A percentile compares a stretch with the other conserved stretches of the same genome.
phyloP scores from a whole-genome alignment of 2,888 invertebrate species.

The Gerris lacustris region DNA sequence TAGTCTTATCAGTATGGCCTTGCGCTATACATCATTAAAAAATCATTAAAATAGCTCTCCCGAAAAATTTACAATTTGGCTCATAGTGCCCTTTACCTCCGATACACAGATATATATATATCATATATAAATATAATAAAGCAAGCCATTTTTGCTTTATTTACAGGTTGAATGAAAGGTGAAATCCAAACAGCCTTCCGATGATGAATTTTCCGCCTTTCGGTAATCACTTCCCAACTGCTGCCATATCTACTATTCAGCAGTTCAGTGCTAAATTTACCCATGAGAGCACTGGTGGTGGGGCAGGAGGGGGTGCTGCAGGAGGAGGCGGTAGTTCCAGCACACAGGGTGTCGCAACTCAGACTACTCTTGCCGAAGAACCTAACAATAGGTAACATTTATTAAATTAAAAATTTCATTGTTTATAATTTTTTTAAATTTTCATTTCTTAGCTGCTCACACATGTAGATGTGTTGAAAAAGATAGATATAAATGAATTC shows the following conservation, averaged over 20 bases:
- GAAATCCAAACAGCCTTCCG: neutral
- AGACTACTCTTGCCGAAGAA: conserved; percentile 7
- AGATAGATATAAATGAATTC: too few relatives aligned
- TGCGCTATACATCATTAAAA: too few relatives aligned
- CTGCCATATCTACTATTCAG: conserved; percentile 65
- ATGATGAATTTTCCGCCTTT: conserved; percentile 77
- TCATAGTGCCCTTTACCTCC: too few relatives aligned
- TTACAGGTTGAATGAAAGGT: neutral
- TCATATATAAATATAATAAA: too few relatives aligned
- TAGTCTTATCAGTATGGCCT: too few relatives aligned
- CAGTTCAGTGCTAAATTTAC: conserved; percentile 67
- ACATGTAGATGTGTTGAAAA: too few relatives aligned
- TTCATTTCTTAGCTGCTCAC: too few relatives aligned
- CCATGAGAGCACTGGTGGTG: conserved; percentile 36
- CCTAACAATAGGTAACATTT: neutral
- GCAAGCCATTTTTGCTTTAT: neutral
- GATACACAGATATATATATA: too few relatives aligned
- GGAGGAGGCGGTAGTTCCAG: conserved; percentile 7
- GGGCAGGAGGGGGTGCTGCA: conserved; percentile 11
- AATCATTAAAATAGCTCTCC: too few relatives aligned
- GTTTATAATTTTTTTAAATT: too few relatives aligned
- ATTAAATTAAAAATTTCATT: too few relatives aligned
- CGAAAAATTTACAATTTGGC: too few relatives aligned
- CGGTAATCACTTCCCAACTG: conserved; percentile 60
- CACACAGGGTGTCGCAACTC: neutral